Evolutionary conservation across 92 coral and sea anemone genomes (phyloP), one percentile per base, ranked within the genome.

Genomic region (Paramuricea clavata): DNA sequence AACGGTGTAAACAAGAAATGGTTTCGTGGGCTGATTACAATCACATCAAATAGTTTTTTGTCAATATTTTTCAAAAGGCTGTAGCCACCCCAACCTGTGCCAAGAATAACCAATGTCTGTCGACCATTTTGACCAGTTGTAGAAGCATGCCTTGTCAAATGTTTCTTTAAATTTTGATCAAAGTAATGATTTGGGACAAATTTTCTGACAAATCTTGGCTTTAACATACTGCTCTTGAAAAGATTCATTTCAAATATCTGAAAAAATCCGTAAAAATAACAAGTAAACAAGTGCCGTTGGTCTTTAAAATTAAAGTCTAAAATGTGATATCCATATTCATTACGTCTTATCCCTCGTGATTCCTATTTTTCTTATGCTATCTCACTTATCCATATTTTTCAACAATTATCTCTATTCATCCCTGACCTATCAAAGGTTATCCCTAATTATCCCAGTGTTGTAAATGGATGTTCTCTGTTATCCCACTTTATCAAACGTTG

Each of bases 61-160:
- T 96, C 83, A 23, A 94, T 90, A 72, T 93, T 93, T 57, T 96
- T 96, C 32, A 96, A 77, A 2, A 96, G 96, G 69, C 99, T 96
- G 88, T 96, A 96, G 81, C 99, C 95, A 1, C 96, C 98, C 99
- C 99, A 96, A 6, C 99, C 99, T 13, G 99, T 96, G 19, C 99
- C 99, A 5, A 96, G 92, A 36, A 96, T 91, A 10, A 96, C 97
- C 33, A 96, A 82, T 2, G 90, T 88, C 36, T 93, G 92, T 8
- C 95, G 86, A 33, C 79, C 56, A 47, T 57, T 87, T 23, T 25
- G 68, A 11, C 32, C 32, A 22, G 68, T 23, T 60, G 12, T 23
- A 8, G 68, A 60, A 22, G 33, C 68, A 0, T 31, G 30, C 12
- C 23, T 60, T 16, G 21, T 47, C 15, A 47, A 47, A 10, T 47